Percentiles rank a stretch among this genome's conserved stretches.
These are phyloP conservation scores for Alethe diademata DNA, from an alignment of 2,113 vertebrate genomes.

Conservation along the genomic window DNA sequence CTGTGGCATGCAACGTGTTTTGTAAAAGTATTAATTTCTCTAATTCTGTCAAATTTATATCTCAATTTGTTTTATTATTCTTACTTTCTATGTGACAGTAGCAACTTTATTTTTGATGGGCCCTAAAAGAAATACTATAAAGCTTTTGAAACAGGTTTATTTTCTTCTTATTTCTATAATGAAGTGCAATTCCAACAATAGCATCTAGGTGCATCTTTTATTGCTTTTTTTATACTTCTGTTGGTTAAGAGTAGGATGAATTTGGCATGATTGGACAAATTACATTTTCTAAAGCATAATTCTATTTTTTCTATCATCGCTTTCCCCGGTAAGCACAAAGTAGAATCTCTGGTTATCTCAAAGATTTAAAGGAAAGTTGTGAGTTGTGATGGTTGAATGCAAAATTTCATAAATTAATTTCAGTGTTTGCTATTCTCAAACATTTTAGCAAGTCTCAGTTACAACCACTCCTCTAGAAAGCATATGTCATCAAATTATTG, in stretches of 20 bases:
- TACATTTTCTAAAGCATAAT: not conserved
- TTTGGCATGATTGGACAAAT: not conserved
- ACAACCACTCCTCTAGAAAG: not conserved
- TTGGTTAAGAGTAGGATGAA: not conserved
- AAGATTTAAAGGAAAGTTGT: not conserved
- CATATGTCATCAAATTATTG: not conserved
- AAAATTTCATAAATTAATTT: not conserved
- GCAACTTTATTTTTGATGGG: not conserved
- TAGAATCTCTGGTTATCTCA: not conserved
- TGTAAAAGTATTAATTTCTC: not conserved
- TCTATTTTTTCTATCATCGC: not conserved
- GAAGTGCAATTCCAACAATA: not conserved
- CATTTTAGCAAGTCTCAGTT: not conserved
- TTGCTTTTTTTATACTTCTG: not conserved
- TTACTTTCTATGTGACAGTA: not conserved
- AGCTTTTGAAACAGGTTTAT: not conserved
- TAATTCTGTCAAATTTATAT: not conserved
- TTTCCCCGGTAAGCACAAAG: not conserved
- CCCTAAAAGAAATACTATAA: not conserved
- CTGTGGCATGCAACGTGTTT: not conserved
- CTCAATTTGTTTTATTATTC: not conserved
- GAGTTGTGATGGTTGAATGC: not conserved
- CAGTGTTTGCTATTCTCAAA: not conserved
- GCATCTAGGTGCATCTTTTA: not conserved
- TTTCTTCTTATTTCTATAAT: not conserved